Conservation (phyloP, 2,888 invertebrate species). For the Resseliella maxima region DNA sequence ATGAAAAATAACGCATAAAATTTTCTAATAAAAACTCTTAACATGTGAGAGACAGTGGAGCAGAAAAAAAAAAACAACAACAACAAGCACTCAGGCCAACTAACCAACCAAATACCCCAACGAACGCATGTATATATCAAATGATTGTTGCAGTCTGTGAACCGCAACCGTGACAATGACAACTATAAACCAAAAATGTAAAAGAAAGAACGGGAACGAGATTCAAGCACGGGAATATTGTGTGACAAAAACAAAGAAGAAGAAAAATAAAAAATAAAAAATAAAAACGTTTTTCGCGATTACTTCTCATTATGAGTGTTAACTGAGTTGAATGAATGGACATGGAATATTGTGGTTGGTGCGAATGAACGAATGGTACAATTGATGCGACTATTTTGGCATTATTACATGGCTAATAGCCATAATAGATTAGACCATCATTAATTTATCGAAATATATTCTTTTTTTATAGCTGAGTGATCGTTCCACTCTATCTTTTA, state of each 20-base stretch:
- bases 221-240: not conserved
- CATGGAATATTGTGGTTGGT: not conserved
- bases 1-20: slow-evolving; percentile 28
- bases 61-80: not conserved
- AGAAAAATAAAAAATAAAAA: no score
- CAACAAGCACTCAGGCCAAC: not conserved
- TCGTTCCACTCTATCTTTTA: not conserved
- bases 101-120: not conserved
- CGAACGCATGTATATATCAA: not conserved
- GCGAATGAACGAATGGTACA: not conserved
- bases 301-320: not conserved
- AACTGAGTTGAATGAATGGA: not conserved
- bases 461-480: not conserved
- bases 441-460: slow-evolving; percentile 30
- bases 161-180: slow-evolving; percentile 16
- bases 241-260: no score
- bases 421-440: slow-evolving; percentile 35
- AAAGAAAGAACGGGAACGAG: no score
- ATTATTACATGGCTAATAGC: not conserved
- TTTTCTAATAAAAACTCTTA: slow-evolving; percentile 1
- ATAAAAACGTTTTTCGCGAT: not conserved
- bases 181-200: not conserved
- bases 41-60: not conserved
- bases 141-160: not conserved
- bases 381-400: slow-evolving; percentile 15